Percentiles rank a stretch among this genome's conserved stretches.
phyloP scores from a whole-genome alignment of 2,797 vertebrate genomes.

The Leptoclinus maculatus region DNA sequence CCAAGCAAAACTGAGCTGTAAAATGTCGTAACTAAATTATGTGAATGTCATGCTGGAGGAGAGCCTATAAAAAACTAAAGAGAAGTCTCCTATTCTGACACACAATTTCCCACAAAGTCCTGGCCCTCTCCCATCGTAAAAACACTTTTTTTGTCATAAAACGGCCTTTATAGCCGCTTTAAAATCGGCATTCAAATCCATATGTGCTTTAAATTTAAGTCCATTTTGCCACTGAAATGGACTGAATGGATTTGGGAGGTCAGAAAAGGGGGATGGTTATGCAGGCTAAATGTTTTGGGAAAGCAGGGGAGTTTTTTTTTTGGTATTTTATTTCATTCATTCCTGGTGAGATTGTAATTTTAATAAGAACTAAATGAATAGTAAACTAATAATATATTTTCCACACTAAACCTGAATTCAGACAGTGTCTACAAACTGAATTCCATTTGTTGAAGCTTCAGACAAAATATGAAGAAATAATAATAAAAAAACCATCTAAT shows the following conservation, averaged over 20 bases:
- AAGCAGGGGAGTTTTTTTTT: neutral
- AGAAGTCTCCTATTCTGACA: neutral
- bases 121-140: neutral
- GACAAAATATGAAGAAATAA: neutral
- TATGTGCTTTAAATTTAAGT: neutral
- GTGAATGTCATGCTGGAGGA: neutral
- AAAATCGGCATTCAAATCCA: slow-evolving; percentile 1
- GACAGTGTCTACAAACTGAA: neutral
- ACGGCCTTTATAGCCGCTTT: neutral
- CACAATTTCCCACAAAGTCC: neutral
- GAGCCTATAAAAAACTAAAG: slow-evolving; percentile 1
- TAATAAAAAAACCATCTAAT: neutral
- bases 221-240: neutral
- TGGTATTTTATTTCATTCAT: neutral
- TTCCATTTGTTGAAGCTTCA: neutral
- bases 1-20: slow-evolving; percentile 35
- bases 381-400: neutral
- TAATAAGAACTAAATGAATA: neutral
- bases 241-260: neutral
- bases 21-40: slow-evolving; percentile 1
- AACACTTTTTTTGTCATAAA: neutral
- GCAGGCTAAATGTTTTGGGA: neutral
- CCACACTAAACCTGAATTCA: neutral
- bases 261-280: no score
- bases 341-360: neutral